These are phyloP conservation scores for Naso thynnoides DNA, from an alignment of 2,797 vertebrate species.

Conservation along the genomic window DNA sequence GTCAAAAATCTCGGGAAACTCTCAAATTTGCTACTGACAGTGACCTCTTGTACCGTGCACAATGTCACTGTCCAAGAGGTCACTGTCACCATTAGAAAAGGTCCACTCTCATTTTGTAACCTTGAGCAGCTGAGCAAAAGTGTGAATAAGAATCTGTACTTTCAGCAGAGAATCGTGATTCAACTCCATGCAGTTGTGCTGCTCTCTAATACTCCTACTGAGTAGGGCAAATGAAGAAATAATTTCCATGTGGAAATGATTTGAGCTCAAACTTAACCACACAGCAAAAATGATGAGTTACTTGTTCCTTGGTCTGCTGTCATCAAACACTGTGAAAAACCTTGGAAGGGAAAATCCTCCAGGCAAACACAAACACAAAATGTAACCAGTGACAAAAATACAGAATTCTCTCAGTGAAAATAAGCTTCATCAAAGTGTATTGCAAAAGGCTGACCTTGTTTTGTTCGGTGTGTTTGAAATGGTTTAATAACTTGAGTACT, in stretches of 20 bases:
- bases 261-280: neutral
- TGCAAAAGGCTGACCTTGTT: conserved; percentile 1
- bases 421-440: neutral
- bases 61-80: neutral
- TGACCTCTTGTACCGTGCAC: neutral
- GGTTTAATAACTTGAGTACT: conserved; percentile 11
- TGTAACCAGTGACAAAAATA: neutral
- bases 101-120: neutral
- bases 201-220: neutral
- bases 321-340: neutral
- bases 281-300: neutral
- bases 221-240: neutral
- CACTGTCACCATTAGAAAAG: neutral
- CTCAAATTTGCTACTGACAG: neutral
- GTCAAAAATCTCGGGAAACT: neutral
- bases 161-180: neutral
- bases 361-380: neutral
- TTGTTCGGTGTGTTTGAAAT: conserved; percentile 8
- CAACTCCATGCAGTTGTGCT: neutral
- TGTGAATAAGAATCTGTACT: conserved; percentile 1
- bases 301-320: conserved; percentile 1
- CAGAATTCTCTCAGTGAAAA: neutral
- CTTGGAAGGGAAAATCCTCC: neutral
- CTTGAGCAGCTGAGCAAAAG: neutral
- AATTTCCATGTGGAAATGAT: neutral